Base-by-base conservation (phyloP, 2,113 vertebrate genomes). In the Hylia prasina region DNA sequence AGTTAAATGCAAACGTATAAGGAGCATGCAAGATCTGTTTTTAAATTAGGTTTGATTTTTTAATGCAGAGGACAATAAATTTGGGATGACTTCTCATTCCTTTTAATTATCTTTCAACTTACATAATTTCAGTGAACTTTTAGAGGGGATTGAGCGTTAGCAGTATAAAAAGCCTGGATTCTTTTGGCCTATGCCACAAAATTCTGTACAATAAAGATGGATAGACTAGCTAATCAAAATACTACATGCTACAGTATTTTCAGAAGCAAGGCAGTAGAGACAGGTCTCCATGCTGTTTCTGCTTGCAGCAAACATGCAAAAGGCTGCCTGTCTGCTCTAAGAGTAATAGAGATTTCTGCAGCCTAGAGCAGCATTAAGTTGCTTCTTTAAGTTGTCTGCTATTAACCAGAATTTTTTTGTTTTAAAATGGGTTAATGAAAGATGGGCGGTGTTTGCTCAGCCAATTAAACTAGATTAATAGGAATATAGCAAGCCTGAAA, bases 1-100 rank as follows among this genome's bases (percentile, higher is more conserved):
- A 56, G 8, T 5, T 64, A 45, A 22, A 33, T 0, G 0, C 7
- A 1, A 31, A 4, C 31, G 2, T 65, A 20, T 57, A 53, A 57
- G n/a, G 54, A 33, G 8, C 3, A 6, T 47, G 24, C 27, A 56
- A 51, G 27, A n/a, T 53, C 7, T 37, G 7, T 15, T 87, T 81
- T 58, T 28, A 60, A 47, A 51, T 23, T 15, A 35, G 19, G 1
- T 53, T 40, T 47, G 9, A 11, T 58, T 53, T 53, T 75, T 81
- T 66, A 37, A 56, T 76, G 5, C 13, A 22, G 15, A 48, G 68
- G 18, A 40, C 10, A 12, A 44, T 2, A 19, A 47, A 10, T 58
- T 54, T 30, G 16, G 16, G 9, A 6, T 44, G 3, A 53, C 42
- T 79, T 42, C 37, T 18, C 9, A 23, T 23, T 39, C 11, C 30